These are phyloP conservation scores for Herminia tarsipennalis DNA, from an alignment of 2,888 invertebrate species.

Conservation along the genomic window DNA sequence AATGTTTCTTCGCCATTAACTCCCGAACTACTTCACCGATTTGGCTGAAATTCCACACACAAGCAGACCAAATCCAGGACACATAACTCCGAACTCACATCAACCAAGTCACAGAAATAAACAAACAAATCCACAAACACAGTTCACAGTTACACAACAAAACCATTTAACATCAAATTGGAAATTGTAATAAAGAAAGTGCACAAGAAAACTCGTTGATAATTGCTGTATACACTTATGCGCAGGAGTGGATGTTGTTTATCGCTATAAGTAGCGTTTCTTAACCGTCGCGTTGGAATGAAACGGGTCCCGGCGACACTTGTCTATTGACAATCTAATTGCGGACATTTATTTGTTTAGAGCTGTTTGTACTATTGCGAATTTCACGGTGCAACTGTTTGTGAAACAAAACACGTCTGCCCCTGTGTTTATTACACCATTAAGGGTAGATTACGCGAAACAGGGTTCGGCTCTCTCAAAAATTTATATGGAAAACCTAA, in stretches of 20 bases:
- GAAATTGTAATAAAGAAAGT: slow-evolving; percentile 61
- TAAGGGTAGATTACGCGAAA: too few relatives aligned
- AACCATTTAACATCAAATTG: slow-evolving; percentile 32
- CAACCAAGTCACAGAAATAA: too few relatives aligned
- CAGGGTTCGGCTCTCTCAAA: too few relatives aligned
- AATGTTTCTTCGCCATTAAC: too few relatives aligned
- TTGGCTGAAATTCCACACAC: too few relatives aligned
- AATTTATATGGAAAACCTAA: too few relatives aligned
- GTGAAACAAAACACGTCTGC: too few relatives aligned
- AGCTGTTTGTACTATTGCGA: slow-evolving; percentile 57
- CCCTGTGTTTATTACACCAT: too few relatives aligned
- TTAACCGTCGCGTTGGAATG: slow-evolving; percentile 62
- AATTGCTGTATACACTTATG: slow-evolving; percentile 48
- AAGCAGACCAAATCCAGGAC: too few relatives aligned
- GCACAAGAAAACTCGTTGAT: slow-evolving; percentile 62
- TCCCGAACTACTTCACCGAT: too few relatives aligned
- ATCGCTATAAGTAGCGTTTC: slow-evolving; percentile 65
- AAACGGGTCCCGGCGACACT: slow-evolving; percentile 72
- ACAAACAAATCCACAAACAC: too few relatives aligned
- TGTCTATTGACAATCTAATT: slow-evolving; percentile 83
- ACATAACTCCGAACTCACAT: too few relatives aligned
- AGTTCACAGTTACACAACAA: slow-evolving; percentile 23
- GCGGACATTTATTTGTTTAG: slow-evolving; percentile 68
- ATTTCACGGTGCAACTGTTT: slow-evolving; percentile 13
- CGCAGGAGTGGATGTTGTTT: slow-evolving; percentile 45